Base-by-base conservation (phyloP, 1,140 invertebrate species). In the Asobara japonica region DNA sequence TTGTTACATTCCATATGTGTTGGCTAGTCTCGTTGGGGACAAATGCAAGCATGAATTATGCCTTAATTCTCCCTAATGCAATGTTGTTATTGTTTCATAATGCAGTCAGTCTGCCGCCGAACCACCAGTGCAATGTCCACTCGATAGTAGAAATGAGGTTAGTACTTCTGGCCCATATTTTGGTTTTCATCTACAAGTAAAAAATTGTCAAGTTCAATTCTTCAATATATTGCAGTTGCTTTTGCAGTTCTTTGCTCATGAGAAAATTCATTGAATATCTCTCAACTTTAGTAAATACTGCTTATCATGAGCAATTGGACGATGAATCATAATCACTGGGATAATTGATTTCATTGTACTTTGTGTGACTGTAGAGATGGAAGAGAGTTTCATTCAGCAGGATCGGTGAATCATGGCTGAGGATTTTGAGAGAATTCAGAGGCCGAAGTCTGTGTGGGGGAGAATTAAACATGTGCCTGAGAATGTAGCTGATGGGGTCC, bases 401-500 rank as follows among this genome's bases (percentile, higher is more conserved):
- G 41, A 11, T 2, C n/a, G 2, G 10, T 45, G 41, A 45, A 45
- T 1, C 18, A 45, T 45, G 41, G 41, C 11, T 2, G 51, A 60
- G 20, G 51, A 25, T 3, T 31, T 62, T 31, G 60, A 18, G n/a
- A 13, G 25, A 62, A 31, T 30, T 13, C 4, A 29, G 2, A 13
- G 10, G n/a, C 13, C 27, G 3, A 62, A 62, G 16, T 30, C 60
- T 7, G n/a, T 62, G 11, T 30, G 60, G 10, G 7, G n/a, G 11
- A 62, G 27, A 29, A 30, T 62, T 16, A 69, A 72, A 64, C 75
- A 64, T 4, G 72, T 87, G 66, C 83, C 85, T 1, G 74, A 79
- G 56, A 74, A 69, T 20, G 78, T 86, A 27, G 83, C 84, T 1
- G 75, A 76, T 38, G 36, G 72, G 0, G 79, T 84, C 0, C 82